These are phyloP conservation scores for Diadegma fenestrale DNA, from an alignment of 2,888 invertebrate genomes.

Conservation along the genomic window DNA sequence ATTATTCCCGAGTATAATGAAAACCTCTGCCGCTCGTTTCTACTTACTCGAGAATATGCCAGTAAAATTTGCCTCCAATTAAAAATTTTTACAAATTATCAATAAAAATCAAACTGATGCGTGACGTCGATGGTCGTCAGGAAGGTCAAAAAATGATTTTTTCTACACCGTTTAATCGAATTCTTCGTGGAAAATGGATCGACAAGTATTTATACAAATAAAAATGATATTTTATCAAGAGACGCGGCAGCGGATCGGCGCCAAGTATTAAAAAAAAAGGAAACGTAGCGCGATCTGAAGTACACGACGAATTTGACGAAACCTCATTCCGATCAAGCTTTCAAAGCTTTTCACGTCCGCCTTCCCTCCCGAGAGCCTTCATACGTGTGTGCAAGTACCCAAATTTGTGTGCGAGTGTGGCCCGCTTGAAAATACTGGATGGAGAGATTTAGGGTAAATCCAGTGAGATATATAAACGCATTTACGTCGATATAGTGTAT, in stretches of 20 bases:
- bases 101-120: neutral
- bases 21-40: slow-evolving; percentile 2
- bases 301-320: slow-evolving; percentile 13
- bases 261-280: too few relatives aligned
- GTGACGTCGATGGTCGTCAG: too few relatives aligned
- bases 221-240: neutral
- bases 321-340: slow-evolving; percentile 14
- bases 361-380: neutral
- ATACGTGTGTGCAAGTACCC: neutral
- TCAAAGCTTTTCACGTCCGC: slow-evolving; percentile 1
- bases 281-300: too few relatives aligned
- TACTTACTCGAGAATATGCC: neutral
- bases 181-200: neutral
- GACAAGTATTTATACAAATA: neutral
- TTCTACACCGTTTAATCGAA: neutral
- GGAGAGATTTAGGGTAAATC: slow-evolving; percentile 14
- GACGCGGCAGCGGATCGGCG: too few relatives aligned
- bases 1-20: slow-evolving; percentile 11
- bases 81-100: too few relatives aligned
- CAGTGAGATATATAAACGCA: slow-evolving; percentile 31
- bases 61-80: neutral
- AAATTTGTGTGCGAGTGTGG: neutral
- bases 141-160: too few relatives aligned
- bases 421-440: neutral
- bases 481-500: slow-evolving; percentile 43